phyloP scores from a whole-genome alignment of 2,888 invertebrate species.

The Mesorhabditis belari region DNA sequence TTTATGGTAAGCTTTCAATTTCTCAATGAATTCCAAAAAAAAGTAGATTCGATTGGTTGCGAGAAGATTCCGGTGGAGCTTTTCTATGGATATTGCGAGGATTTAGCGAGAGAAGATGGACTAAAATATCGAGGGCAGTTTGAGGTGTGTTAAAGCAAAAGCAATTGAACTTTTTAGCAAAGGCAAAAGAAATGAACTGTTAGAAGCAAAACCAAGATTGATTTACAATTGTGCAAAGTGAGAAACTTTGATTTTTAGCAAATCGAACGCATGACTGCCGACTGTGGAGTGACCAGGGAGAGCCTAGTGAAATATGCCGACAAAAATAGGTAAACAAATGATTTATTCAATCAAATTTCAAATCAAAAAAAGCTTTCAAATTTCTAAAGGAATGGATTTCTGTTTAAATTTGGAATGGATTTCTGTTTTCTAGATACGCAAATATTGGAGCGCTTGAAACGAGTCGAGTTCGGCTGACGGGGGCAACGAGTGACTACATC shows the following conservation, averaged over 20 bases:
- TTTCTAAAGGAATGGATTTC: too few relatives aligned
- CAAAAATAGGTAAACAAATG: conserved; percentile 4
- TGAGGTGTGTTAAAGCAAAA: conserved; percentile 18
- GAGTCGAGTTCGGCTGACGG: conserved; percentile 38
- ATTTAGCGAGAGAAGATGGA: conserved; percentile 36
- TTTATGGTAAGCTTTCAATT: conserved; percentile 37
- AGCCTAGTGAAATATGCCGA: conserved; percentile 17
- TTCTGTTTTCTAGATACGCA: conserved; percentile 27
- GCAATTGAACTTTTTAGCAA: background rate
- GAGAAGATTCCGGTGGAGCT: conserved; percentile 42
- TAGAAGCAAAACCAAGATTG: background rate
- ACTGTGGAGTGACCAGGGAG: conserved; percentile 10
- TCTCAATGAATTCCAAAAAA: conserved; percentile 1
- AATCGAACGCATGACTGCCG: conserved; percentile 7
- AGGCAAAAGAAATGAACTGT: background rate
- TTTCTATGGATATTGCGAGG: conserved; percentile 47
- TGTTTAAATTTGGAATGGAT: too few relatives aligned
- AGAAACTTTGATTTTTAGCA: conserved; percentile 3
- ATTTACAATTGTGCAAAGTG: background rate
- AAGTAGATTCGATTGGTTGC: conserved; percentile 24
- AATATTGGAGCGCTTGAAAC: conserved; percentile 47
- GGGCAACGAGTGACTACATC: conserved; percentile 28
- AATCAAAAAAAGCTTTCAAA: too few relatives aligned
- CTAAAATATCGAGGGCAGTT: conserved; percentile 40
- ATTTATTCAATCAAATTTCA: background rate